phyloP scores from a whole-genome alignment of 1,140 invertebrate species.

The Pygmarrhopalites habei region DNA sequence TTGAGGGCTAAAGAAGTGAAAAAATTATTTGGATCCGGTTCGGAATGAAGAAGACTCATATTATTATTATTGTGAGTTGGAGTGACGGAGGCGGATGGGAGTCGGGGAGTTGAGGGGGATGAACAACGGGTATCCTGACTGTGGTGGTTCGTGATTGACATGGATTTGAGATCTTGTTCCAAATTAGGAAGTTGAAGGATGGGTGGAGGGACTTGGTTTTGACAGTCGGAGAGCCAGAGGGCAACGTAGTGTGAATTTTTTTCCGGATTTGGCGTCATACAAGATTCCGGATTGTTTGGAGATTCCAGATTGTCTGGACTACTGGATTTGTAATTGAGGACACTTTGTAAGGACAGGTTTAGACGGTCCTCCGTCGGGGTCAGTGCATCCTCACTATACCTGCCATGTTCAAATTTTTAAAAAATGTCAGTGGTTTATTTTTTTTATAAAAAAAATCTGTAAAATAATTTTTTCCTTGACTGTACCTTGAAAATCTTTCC shows the following conservation, averaged over 20 bases:
- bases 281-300: conserved; percentile 8
- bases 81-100: no score
- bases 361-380: background rate
- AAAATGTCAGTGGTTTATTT: no score
- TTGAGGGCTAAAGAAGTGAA: background rate
- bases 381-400: no score
- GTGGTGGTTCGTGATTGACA: background rate
- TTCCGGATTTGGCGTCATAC: conserved; percentile 27
- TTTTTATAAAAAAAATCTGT: no score
- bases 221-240: conserved; percentile 27
- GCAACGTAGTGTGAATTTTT: conserved; percentile 21
- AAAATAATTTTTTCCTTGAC: no score
- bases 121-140: background rate
- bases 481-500: conserved; percentile 25
- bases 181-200: background rate
- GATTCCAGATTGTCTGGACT: background rate
- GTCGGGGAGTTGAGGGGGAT: no score
- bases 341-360: background rate
- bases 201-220: background rate
- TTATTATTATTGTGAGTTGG: no score
- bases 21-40: conserved; percentile 11
- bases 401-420: no score
- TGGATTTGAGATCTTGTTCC: background rate
- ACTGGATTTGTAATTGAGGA: background rate
- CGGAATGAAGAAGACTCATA: background rate